Base-by-base conservation (phyloP, 2,888 invertebrate species). In the Chymomyza procnemis region DNA sequence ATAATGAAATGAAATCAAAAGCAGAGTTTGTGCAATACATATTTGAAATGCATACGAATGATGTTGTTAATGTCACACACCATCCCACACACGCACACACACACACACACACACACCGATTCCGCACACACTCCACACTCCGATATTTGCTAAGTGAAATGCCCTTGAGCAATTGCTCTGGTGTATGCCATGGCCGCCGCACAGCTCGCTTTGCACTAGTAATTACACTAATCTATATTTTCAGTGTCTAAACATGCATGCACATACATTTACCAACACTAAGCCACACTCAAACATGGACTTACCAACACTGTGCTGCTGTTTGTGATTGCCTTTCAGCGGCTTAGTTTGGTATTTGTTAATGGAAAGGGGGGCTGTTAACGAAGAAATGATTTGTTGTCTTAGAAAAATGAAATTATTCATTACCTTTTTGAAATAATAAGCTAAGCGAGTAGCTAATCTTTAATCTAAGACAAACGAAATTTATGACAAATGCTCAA, bases 1-100 rank as follows among this genome's bases (percentile, higher is more conserved):
- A 80, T 82, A 80, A 85, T 80, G 80, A 80, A 80, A 80, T 80
- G 80, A 80, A 80, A 80, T 80, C 80, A 80, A 80, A 80, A 80
- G 80, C 80, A 73, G 73, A 71, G 79, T 76, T 67, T 71, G 64
- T 79, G 66, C 50, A 19, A 50, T 50, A 50, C 50, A 78, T 71
- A 68, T 68, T 61, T 66, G 70, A 65, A 67, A 71, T 69, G 67
- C 48, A 57, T 8, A 9, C 14, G 14, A 8, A 57, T 70, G 63
- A 66, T 73, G 65, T 62, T 78, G 65, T 64, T 70, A 65, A 71
- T 68, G 68, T 62, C 61, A 48, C 61, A 61, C 56, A 34, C 57
- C 30, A 34, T 3, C 41, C 19, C 41, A 19, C 34, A 19, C 1
- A 41, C 59, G 12, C n/a, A 41, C 50, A 18, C n/a, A 1, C 50